A percentile compares a stretch with the other conserved stretches of the same genome.
These are phyloP conservation scores for Tricholaema leucomelas DNA, from an alignment of 2,113 vertebrate genomes.

Conservation along the genomic window DNA sequence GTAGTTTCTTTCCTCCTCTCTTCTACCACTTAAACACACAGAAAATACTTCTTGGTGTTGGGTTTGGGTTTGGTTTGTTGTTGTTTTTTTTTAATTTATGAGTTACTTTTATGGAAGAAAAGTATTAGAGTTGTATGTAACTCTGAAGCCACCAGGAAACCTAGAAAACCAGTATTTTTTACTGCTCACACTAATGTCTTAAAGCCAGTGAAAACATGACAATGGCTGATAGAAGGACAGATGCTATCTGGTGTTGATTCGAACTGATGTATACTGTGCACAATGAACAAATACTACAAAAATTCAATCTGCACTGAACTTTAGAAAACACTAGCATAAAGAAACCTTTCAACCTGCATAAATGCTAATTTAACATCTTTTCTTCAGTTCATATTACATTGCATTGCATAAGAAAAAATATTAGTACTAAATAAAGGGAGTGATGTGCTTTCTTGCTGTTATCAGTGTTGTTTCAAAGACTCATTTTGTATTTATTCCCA, in stretches of 20 bases:
- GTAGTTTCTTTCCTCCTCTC: not conserved
- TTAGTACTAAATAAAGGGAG: not conserved
- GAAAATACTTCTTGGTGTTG: not conserved
- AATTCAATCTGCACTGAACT: not conserved
- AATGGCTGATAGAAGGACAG: not conserved
- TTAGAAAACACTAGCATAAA: not conserved
- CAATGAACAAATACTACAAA: not conserved
- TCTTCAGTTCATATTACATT: no score
- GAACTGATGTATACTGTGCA: not conserved
- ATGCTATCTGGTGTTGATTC: not conserved
- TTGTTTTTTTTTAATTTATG: not conserved
- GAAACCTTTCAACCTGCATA: not conserved
- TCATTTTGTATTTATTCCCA: not conserved
- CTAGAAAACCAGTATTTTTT: not conserved
- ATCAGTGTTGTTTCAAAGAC: not conserved
- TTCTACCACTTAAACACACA: not conserved
- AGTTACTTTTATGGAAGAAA: not conserved
- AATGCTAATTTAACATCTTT: not conserved
- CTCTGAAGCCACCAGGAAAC: not conserved
- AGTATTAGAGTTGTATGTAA: not conserved
- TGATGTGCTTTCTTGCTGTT: not conserved
- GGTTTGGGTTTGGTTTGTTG: no score
- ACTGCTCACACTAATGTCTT: not conserved
- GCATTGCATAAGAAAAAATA: not conserved
- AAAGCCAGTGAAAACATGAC: not conserved